Conservation (phyloP, 2,888 invertebrate genomes). For the Nemapogon koenigi region DNA sequence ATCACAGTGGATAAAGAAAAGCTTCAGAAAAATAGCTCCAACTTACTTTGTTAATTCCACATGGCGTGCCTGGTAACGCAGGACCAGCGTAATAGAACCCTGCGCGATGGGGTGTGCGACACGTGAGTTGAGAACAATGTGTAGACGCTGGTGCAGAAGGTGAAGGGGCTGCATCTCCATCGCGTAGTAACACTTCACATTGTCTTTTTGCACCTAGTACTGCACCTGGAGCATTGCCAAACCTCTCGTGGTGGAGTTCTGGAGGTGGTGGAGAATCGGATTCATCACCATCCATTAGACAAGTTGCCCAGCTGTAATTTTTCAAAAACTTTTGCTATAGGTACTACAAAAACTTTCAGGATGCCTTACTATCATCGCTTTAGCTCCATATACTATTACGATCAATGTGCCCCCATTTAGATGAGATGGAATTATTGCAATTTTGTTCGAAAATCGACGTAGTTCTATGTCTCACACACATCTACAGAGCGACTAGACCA, state of each 20-base stretch:
- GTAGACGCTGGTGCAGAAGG: conserved; percentile 29
- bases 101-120: conserved; percentile 73
- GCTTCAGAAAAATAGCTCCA: background rate
- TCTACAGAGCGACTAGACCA: too few relatives aligned
- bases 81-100: conserved; percentile 82
- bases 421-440: too few relatives aligned
- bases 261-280: conserved; percentile 35
- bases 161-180: conserved; percentile 68
- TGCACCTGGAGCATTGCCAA: conserved; percentile 70
- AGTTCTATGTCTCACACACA: too few relatives aligned
- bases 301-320: conserved; percentile 66
- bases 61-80: conserved; percentile 81
- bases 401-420: too few relatives aligned
- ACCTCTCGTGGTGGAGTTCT: conserved; percentile 68
- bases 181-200: conserved; percentile 73
- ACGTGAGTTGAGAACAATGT: conserved; percentile 71
- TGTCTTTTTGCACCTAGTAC: conserved; percentile 77
- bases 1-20: too few relatives aligned
- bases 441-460: too few relatives aligned
- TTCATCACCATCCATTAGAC: conserved; percentile 67
- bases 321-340: too few relatives aligned
- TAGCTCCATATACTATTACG: too few relatives aligned
- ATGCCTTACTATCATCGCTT: too few relatives aligned
- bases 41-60: conserved; percentile 68
- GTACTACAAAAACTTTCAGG: too few relatives aligned